These are phyloP conservation scores for Orientallactaga bullata DNA, from an alignment of 2,113 vertebrate species.

Conservation along the genomic window DNA sequence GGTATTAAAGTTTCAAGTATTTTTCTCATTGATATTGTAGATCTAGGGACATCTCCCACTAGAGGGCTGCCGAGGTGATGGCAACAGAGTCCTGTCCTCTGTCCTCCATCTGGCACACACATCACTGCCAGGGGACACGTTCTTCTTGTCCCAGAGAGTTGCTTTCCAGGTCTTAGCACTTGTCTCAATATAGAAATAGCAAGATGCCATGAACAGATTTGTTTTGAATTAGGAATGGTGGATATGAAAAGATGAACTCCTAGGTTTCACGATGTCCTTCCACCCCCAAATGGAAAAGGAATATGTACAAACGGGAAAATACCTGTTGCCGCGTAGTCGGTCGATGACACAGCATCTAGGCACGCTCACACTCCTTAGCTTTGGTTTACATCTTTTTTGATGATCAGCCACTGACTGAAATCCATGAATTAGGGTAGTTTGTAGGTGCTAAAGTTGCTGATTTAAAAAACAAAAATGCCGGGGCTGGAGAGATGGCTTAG, in stretches of 20 bases:
- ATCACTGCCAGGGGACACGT: neutral
- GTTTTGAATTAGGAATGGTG: neutral
- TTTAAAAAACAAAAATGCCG: too few species aligned
- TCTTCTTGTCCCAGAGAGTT: constrained; percentile 23
- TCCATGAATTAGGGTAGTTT: neutral
- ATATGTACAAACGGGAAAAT: neutral
- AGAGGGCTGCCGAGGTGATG: neutral
- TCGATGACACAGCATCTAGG: neutral
- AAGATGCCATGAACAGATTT: neutral
- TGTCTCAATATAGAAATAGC: constrained; percentile 19
- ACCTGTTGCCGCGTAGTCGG: neutral
- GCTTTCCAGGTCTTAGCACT: constrained; percentile 15
- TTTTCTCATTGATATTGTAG: constrained; percentile 20
- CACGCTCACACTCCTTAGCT: neutral
- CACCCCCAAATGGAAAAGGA: neutral
- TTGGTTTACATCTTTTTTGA: neutral
- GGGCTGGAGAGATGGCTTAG: too few species aligned
- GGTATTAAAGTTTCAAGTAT: neutral
- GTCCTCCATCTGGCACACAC: neutral
- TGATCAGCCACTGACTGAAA: neutral
- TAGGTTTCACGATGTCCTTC: neutral
- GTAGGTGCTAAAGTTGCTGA: neutral
- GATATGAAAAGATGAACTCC: constrained; percentile 5
- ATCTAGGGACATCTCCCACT: neutral
- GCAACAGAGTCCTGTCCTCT: neutral